Percentiles rank a stretch among this genome's conserved stretches.
Conservation (phyloP, 2,888 invertebrate species). For the Boloria euphrosyne region DNA sequence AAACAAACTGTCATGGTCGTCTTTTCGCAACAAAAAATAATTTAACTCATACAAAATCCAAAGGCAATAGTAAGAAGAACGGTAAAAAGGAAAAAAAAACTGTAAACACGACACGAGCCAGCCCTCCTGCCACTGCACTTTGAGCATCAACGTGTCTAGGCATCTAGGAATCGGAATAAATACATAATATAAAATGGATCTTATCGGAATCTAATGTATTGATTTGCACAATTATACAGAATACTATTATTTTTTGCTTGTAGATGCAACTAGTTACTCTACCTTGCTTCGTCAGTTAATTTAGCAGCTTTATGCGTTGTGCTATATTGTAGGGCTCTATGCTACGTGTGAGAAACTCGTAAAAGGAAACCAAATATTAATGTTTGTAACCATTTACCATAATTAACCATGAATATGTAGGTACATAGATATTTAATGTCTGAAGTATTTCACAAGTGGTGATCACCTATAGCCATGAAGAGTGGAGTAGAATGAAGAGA, state of each 20-base stretch:
- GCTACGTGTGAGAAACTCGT: too few relatives aligned
- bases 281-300: too few relatives aligned
- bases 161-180: conserved; percentile 32
- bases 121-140: conserved; percentile 13
- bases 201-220: conserved; percentile 32
- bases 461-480: too few relatives aligned
- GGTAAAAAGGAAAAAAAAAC: conserved; percentile 2
- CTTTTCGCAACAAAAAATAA: background rate
- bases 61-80: background rate
- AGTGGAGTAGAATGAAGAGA: too few relatives aligned
- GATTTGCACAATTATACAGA: conserved; percentile 37
- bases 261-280: too few relatives aligned
- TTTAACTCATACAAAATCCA: background rate
- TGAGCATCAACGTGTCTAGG: conserved; percentile 10
- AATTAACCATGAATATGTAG: too few relatives aligned
- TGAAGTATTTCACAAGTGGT: too few relatives aligned
- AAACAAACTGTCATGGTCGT: background rate
- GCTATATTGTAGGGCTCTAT: too few relatives aligned
- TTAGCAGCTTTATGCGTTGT: too few relatives aligned
- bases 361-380: too few relatives aligned
- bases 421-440: too few relatives aligned
- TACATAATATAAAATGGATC: conserved; percentile 30
- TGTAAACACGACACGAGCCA: conserved; percentile 9
- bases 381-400: too few relatives aligned
- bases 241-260: background rate